Evolutionary conservation across 2,113 vertebrate species (phyloP).

Genomic region (Brachypodius melanocephalos): DNA sequence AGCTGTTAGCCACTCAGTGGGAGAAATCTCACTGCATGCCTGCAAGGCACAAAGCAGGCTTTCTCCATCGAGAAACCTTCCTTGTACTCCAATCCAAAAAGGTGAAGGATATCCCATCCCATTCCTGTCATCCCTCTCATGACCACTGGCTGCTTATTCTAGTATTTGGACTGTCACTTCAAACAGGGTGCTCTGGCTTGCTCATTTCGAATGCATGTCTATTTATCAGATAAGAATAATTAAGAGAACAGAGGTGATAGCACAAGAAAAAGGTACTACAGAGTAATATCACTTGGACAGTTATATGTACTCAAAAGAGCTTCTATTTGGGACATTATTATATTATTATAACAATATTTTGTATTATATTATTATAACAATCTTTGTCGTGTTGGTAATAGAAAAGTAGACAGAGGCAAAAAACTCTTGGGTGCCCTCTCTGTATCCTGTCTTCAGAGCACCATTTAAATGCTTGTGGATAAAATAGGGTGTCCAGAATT

Average conservation of each 20-base stretch:
- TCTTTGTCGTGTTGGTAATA: neutral
- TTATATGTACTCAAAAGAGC: neutral
- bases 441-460: neutral
- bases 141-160: neutral
- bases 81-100: neutral
- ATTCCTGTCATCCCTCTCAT: neutral
- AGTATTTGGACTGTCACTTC: neutral
- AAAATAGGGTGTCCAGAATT: neutral
- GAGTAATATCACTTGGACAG: neutral
- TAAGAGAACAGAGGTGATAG: neutral
- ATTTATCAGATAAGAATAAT: neutral
- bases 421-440: neutral
- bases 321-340: neutral
- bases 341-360: neutral
- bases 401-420: neutral
- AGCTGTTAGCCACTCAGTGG: neutral
- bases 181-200: neutral
- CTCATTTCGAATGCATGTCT: neutral
- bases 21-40: neutral
- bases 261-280: neutral
- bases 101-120: neutral
- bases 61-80: neutral
- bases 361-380: neutral
- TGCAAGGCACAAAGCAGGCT: neutral
- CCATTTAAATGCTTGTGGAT: neutral